Conservation (phyloP, 2,113 vertebrate species). For the Toxostoma redivivum region DNA sequence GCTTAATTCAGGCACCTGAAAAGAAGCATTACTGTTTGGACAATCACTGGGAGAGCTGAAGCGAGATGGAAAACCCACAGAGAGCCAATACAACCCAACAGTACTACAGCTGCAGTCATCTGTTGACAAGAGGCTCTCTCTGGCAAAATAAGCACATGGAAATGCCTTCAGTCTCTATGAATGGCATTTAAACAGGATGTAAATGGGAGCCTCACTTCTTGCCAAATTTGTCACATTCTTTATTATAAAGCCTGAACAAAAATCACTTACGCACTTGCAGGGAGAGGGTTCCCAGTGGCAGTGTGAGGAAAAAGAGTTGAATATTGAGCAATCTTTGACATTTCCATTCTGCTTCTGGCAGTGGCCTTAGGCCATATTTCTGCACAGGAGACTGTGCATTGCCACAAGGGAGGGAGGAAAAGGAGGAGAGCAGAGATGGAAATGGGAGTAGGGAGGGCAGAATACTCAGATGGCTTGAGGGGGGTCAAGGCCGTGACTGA, state of each 20-base stretch:
- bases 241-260: neutral
- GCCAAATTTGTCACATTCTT: constrained; percentile 19
- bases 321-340: constrained; percentile 3
- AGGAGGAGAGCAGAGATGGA: neutral
- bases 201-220: neutral
- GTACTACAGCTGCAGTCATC: neutral
- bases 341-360: constrained; percentile 23
- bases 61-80: neutral
- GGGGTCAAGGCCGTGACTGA: neutral
- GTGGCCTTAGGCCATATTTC: neutral
- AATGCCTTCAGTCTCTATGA: constrained; percentile 7
- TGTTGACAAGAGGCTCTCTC: neutral
- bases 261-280: neutral
- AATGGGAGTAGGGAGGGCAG: neutral
- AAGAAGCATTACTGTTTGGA: neutral
- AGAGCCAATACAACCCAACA: neutral
- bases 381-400: neutral
- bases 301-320: neutral
- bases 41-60: neutral
- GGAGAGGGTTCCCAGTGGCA: neutral
- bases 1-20: neutral
- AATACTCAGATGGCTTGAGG: neutral
- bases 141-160: neutral
- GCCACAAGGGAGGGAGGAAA: neutral
- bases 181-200: constrained; percentile 10